A percentile compares a stretch with the other conserved stretches of the same genome.
Evolutionary conservation across 1,140 invertebrate species (phyloP).

Genomic region (Goniozus legneri): DNA sequence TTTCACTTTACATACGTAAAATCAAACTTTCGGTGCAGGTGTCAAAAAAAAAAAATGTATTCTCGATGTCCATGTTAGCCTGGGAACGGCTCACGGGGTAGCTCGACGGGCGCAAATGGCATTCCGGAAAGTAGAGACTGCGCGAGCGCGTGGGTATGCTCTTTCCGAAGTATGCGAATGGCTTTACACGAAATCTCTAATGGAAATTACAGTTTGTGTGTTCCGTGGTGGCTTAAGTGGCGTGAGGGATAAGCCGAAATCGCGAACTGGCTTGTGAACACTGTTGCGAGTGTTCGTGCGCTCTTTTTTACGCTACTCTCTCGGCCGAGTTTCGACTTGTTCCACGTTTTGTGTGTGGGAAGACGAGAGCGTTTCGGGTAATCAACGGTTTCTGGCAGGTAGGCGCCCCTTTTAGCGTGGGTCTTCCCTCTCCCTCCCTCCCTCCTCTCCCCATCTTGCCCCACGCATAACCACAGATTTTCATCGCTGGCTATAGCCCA

Average conservation of each 20-base stretch:
- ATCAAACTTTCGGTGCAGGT: too few species aligned
- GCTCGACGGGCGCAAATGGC: too few species aligned
- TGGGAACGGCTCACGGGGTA: neutral
- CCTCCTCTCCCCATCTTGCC: too few species aligned
- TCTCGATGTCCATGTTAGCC: constrained; percentile 11
- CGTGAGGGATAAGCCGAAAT: constrained; percentile 18
- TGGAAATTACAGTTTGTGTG: constrained; percentile 50
- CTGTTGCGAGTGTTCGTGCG: too few species aligned
- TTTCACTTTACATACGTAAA: too few species aligned
- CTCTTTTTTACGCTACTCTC: too few species aligned
- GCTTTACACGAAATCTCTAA: constrained; percentile 39
- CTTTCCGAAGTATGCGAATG: constrained; percentile 7
- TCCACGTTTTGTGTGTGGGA: constrained; percentile 46
- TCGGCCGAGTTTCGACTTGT: constrained; percentile 43
- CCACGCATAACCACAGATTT: constrained; percentile 41
- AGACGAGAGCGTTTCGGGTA: constrained; percentile 52
- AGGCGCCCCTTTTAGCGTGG: constrained; percentile 46
- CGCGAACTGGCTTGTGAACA: constrained; percentile 25
- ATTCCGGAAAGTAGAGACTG: constrained; percentile 11
- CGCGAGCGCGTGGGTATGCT: neutral
- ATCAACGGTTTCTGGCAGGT: constrained; percentile 53
- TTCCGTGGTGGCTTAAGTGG: constrained; percentile 35
- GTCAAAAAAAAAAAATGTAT: too few species aligned
- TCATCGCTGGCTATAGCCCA: too few species aligned
- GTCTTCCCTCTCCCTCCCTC: too few species aligned